These are phyloP conservation scores for Pyrrhia umbra DNA, from an alignment of 2,888 invertebrate species.

Conservation along the genomic window DNA sequence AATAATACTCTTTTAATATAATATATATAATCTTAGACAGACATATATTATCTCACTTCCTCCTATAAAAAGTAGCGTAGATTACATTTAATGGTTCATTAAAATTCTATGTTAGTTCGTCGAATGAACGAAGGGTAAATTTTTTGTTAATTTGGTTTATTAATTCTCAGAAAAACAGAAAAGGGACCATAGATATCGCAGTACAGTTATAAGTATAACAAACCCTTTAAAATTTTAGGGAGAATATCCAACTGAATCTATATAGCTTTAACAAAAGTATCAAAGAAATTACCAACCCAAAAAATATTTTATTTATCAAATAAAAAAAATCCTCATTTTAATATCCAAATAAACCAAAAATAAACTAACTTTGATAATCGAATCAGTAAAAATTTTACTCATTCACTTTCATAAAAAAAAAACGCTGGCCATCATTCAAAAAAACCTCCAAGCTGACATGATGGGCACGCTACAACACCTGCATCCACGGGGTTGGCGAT, in stretches of 20 bases:
- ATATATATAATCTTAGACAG: neutral
- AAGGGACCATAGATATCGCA: conserved; percentile 5
- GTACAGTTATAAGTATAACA: no score
- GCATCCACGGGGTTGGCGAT: conserved; percentile 36
- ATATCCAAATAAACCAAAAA: no score
- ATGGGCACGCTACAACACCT: conserved; percentile 38
- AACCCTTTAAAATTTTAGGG: no score
- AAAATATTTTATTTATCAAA: no score
- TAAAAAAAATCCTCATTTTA: no score
- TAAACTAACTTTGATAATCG: no score
- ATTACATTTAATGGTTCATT: conserved; percentile 12
- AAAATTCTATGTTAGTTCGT: conserved; percentile 16
- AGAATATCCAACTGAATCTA: no score
- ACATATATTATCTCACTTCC: neutral
- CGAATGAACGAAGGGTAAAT: conserved; percentile 2
- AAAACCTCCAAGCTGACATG: conserved; percentile 5
- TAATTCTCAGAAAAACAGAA: conserved; percentile 28
- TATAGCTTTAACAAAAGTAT: no score
- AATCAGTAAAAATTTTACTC: no score
- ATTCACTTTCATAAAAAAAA: neutral
- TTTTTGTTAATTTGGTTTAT: conserved; percentile 27
- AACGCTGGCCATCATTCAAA: neutral
- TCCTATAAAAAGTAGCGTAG: neutral
- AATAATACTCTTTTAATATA: neutral
- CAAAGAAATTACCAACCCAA: no score